Base-by-base conservation (phyloP, 2,797 vertebrate species). In the Rhinella marina region DNA sequence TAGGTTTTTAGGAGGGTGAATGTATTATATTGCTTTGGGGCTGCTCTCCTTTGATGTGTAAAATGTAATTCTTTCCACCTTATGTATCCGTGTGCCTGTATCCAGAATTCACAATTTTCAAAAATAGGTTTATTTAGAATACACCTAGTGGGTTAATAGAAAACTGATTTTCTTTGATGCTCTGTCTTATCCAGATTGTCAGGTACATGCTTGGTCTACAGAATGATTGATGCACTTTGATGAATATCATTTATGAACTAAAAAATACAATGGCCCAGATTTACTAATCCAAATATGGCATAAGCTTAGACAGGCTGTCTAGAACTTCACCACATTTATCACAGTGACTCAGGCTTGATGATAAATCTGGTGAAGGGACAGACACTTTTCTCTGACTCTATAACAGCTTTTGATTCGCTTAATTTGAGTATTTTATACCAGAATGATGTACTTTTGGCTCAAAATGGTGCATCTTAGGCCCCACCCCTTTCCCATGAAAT, bases 51-150 rank as follows among this genome's bases (percentile, higher is more conserved):
- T 81, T 87, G 86, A 77, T 82, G 77, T 77, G 81, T 78, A 70
- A 79, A 83, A 79, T 77, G n/a, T 78, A 77, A 76, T 77, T 88
- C 62, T 84, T 84, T 88, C 81, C 73, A 66, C 81, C 81, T 84
- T 76, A 84, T 77, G 61, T 59, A 21, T 88, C 76, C 57, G n/a
- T 84, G 48, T 25, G 73, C 32, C 61, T 79, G 64, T 50, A 88
- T 73, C 77, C 54, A 72, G 85, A 81, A 80, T 80, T 48, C 72
- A 86, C 85, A 21, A 19, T 66, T 64, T 81, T 50, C 13, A 48
- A n/a, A 48, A 21, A 23, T 61, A 62, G 17, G 41, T 75, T 76
- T 52, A 76, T 76, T 17, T 21, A 62, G 52, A 64, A 85, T 41
- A 64, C 83, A 85, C 70, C 83, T 76, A 56, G 10, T 29, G 66